Evolutionary conservation across 2,797 vertebrate genomes (phyloP).

Genomic region (Pseudochirops corinnae): DNA sequence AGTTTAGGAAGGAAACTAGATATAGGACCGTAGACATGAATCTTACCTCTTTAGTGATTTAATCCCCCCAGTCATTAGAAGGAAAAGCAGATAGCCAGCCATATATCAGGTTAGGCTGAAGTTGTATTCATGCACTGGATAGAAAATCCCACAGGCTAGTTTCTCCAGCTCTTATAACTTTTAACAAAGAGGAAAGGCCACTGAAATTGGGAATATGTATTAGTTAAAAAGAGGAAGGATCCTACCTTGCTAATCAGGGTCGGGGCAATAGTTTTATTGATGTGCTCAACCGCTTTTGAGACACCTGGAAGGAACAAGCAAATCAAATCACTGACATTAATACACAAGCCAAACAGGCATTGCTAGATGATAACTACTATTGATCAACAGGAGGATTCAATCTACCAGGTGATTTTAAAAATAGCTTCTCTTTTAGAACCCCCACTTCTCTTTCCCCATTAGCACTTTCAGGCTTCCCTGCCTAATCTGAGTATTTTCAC

Average conservation of each 20-base stretch:
- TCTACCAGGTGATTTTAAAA: conserved; percentile 11
- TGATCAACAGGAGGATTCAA: neutral
- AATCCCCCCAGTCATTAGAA: neutral
- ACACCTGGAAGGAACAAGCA: conserved; percentile 99
- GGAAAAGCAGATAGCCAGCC: neutral
- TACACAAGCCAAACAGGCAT: conserved; percentile 87
- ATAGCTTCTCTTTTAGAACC: neutral
- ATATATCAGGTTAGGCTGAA: neutral
- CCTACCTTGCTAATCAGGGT: conserved; percentile 99
- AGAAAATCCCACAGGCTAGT: neutral
- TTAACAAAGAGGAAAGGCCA: neutral
- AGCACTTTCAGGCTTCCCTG: conserved; percentile 6
- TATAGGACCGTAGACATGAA: no score
- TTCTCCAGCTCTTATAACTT: conserved; percentile 29
- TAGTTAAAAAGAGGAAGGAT: conserved; percentile 87
- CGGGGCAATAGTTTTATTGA: conserved; percentile 99
- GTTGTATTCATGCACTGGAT: conserved; percentile 53
- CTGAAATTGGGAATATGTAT: conserved; percentile 51
- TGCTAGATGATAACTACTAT: conserved; percentile 85
- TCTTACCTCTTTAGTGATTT: rapidly evolving
- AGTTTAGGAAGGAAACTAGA: neutral
- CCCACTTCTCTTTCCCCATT: neutral
- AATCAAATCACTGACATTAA: conserved; percentile 89
- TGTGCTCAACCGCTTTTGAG: conserved; percentile 99
- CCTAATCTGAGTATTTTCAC: conserved; percentile 62